A percentile compares a stretch with the other conserved stretches of the same genome.
These are phyloP conservation scores for Brenthis daphne DNA, from an alignment of 2,888 invertebrate species.

Conservation along the genomic window DNA sequence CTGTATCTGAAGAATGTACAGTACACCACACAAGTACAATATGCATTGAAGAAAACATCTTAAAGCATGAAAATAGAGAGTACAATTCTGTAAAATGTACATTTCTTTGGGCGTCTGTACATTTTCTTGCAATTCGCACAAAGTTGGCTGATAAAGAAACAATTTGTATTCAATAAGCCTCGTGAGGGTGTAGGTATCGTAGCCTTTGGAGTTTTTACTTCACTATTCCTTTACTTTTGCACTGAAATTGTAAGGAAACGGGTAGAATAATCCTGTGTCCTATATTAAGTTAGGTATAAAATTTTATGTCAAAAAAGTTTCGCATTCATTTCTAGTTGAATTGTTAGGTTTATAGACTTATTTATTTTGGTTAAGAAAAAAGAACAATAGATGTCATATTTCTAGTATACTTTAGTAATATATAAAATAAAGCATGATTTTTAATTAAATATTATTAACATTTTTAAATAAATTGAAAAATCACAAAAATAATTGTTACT, in stretches of 20 bases:
- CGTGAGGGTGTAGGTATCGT: slow-evolving; percentile 55
- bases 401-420: too few species aligned
- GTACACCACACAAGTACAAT: neutral
- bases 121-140: slow-evolving; percentile 38
- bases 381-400: too few species aligned
- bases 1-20: slow-evolving; percentile 20
- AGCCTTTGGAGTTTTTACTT: slow-evolving; percentile 35
- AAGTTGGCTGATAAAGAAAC: slow-evolving; percentile 68
- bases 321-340: too few species aligned
- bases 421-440: too few species aligned
- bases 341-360: too few species aligned
- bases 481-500: too few species aligned
- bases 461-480: too few species aligned
- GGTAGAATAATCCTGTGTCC: slow-evolving; percentile 24
- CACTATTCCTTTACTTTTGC: slow-evolving; percentile 32
- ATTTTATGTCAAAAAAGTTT: slow-evolving; percentile 16
- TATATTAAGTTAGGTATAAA: slow-evolving; percentile 24
- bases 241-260: slow-evolving; percentile 28
- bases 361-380: too few species aligned
- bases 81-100: slow-evolving; percentile 1
- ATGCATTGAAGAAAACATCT: neutral
- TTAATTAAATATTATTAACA: too few species aligned
- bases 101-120: slow-evolving; percentile 7
- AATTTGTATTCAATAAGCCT: slow-evolving; percentile 77
- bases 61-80: neutral